phyloP scores from a whole-genome alignment of 2,888 invertebrate species.

The Amaurobius ferox region DNA sequence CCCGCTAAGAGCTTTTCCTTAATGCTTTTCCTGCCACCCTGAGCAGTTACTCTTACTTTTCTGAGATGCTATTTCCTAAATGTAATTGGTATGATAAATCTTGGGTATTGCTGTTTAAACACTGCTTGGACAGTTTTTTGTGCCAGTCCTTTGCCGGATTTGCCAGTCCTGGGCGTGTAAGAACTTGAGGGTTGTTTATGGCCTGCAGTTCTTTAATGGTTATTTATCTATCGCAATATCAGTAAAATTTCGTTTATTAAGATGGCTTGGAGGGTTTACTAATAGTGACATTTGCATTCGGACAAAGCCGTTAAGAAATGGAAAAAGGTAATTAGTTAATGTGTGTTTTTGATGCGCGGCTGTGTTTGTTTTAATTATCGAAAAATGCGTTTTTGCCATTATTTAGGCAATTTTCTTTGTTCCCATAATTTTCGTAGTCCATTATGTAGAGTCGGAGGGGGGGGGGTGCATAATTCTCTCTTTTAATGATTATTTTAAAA shows the following conservation, averaged over 20 bases:
- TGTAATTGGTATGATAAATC: conserved; percentile 72
- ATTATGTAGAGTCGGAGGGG: too few relatives aligned
- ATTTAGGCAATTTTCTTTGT: neutral
- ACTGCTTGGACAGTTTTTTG: conserved; percentile 36
- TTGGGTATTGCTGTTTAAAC: conserved; percentile 70
- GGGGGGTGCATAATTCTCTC: too few relatives aligned
- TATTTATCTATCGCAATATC: conserved; percentile 55
- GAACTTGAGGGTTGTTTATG: conserved; percentile 70
- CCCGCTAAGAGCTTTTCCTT: conserved; percentile 72
- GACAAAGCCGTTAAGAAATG: conserved; percentile 14
- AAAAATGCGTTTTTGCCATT: neutral
- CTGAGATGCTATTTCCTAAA: conserved; percentile 71
- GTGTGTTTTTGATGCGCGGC: neutral
- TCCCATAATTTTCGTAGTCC: too few relatives aligned
- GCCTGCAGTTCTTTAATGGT: conserved; percentile 49
- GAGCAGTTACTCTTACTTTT: conserved; percentile 69
- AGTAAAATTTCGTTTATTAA: conserved; percentile 58
- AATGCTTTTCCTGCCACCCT: conserved; percentile 70
- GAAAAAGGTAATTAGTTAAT: conserved; percentile 14
- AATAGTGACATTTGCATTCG: conserved; percentile 25
- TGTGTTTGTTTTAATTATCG: neutral
- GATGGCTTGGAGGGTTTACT: conserved; percentile 17
- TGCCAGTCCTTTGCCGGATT: conserved; percentile 59
- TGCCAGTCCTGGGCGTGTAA: conserved; percentile 36
- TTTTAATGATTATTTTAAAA: too few relatives aligned